phyloP scores from a whole-genome alignment of 2,888 invertebrate species.

The Drosophila falleni region DNA sequence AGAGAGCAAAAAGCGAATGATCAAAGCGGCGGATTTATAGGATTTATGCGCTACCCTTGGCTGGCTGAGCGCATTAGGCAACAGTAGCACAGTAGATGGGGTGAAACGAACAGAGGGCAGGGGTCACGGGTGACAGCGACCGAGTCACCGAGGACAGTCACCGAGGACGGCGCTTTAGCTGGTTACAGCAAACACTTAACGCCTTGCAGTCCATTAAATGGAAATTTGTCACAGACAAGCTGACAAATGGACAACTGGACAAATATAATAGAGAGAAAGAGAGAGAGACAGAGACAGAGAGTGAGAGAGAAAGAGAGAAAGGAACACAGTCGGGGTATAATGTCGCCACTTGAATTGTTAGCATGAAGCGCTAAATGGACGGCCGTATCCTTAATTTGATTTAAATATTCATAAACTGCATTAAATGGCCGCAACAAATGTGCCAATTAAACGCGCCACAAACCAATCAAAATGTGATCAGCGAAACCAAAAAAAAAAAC shows the following conservation, averaged over 20 bases:
- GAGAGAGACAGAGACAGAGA: no score
- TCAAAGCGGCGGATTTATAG: conserved; percentile 79
- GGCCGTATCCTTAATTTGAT: conserved; percentile 74
- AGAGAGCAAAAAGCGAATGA: conserved; percentile 67
- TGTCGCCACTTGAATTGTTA: conserved; percentile 42
- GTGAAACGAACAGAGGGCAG: not conserved
- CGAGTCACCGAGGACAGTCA: no score
- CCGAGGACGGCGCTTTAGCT: conserved; percentile 48
- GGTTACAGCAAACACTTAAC: conserved; percentile 78
- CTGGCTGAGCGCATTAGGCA: conserved; percentile 68
- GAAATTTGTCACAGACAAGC: conserved; percentile 68
- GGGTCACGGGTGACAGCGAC: not conserved
- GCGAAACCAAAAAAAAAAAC: not conserved
- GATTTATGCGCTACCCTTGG: conserved; percentile 78
- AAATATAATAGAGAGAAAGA: conserved; percentile 5
- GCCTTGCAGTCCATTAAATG: conserved; percentile 81
- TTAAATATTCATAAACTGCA: conserved; percentile 81
- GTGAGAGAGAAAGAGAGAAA: no score
- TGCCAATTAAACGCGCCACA: conserved; percentile 63
- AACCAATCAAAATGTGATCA: conserved; percentile 52
- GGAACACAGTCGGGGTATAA: conserved; percentile 1
- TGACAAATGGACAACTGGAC: conserved; percentile 40
- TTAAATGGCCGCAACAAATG: conserved; percentile 76
- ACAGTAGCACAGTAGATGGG: no score
- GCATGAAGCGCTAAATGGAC: conserved; percentile 63